Percentiles rank a stretch among this genome's conserved stretches.
phyloP scores from a whole-genome alignment of 2,797 vertebrate genomes.

The Eulemur albifrons region DNA sequence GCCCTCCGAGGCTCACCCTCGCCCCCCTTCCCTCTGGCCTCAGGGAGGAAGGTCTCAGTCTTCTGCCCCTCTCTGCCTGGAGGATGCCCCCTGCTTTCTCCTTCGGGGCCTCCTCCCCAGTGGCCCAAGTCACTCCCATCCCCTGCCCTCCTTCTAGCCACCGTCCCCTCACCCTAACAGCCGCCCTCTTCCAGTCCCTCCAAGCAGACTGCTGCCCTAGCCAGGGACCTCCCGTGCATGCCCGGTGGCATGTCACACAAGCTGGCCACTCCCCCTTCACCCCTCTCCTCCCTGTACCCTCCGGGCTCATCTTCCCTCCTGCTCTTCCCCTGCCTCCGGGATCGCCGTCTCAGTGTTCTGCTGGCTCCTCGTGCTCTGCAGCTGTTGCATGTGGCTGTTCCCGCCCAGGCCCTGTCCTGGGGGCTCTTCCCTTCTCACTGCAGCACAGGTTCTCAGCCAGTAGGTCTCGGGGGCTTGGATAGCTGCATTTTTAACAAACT shows the following conservation, averaged over 20 bases:
- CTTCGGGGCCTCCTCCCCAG: background rate
- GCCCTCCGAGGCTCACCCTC: background rate
- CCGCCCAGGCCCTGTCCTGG: background rate
- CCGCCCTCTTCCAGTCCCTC: fast-evolving
- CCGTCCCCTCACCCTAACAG: no score
- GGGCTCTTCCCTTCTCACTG: background rate
- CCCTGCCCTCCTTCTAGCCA: background rate
- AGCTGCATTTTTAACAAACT: background rate
- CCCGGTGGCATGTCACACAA: no score
- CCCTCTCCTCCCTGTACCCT: background rate
- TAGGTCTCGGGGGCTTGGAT: fast-evolving
- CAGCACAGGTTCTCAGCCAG: background rate
- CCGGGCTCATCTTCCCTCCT: background rate
- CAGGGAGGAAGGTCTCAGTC: background rate
- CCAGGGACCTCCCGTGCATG: fast-evolving
- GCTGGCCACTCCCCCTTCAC: no score
- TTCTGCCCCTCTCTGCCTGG: background rate
- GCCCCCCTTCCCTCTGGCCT: background rate
- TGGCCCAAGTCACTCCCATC: background rate
- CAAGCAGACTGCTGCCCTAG: background rate
- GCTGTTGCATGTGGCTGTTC: background rate
- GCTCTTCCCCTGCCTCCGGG: background rate
- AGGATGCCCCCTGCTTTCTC: background rate
- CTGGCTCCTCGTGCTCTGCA: background rate
- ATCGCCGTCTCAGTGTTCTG: background rate